Conservation (phyloP, 2,888 invertebrate genomes). For the Argyresthia goedartella region DNA sequence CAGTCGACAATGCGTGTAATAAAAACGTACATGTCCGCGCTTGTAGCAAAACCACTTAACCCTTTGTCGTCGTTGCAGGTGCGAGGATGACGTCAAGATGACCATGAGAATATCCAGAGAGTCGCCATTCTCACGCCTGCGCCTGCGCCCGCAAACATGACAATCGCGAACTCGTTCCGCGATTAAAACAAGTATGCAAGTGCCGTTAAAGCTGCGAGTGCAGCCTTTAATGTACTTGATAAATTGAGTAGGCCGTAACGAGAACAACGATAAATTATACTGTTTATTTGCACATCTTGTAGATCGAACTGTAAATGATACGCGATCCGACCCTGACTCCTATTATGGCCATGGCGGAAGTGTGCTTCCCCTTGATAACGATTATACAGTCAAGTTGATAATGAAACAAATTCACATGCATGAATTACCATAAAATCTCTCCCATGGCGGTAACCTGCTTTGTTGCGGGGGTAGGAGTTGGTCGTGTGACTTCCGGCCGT, state of each 20-base stretch:
- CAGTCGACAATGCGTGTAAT: no score
- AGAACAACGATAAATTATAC: conserved; percentile 2
- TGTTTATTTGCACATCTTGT: not conserved
- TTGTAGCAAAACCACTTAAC: not conserved
- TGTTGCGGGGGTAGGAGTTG: conserved; percentile 25
- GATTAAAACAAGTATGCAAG: conserved; percentile 22
- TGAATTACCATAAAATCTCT: conserved; percentile 62
- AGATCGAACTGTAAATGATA: not conserved
- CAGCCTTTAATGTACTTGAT: conserved; percentile 3
- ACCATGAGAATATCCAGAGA: conserved; percentile 56
- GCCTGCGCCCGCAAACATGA: conserved; percentile 24
- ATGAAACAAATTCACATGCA: conserved; percentile 26
- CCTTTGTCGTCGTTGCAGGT: conserved; percentile 35
- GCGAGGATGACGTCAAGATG: conserved; percentile 48
- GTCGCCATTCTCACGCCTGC: conserved; percentile 65
- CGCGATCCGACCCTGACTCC: not conserved
- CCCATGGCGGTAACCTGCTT: conserved; percentile 47
- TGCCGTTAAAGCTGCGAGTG: conserved; percentile 4
- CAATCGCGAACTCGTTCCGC: conserved; percentile 53
- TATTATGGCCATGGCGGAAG: not conserved
- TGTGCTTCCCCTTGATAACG: conserved; percentile 5
- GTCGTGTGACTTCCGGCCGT: conserved; percentile 43
- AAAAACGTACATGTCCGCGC: not conserved
- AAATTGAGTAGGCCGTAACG: conserved; percentile 1
- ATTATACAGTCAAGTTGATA: conserved; percentile 9